These are phyloP conservation scores for Pogonocherus hispidulus DNA, from an alignment of 2,888 invertebrate genomes.

Conservation along the genomic window DNA sequence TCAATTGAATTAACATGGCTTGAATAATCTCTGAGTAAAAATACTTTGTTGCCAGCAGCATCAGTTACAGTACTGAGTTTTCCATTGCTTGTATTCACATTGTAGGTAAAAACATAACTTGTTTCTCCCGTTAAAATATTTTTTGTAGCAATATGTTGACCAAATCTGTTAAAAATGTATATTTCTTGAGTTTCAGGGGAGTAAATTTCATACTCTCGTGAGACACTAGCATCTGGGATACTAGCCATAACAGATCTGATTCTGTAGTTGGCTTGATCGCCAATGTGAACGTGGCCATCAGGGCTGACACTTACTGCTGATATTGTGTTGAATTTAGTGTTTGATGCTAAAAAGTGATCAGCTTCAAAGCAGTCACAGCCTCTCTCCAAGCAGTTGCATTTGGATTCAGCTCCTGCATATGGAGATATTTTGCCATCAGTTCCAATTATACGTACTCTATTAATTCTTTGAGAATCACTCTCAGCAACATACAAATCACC, in stretches of 20 bases:
- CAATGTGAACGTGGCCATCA: constrained; percentile 94
- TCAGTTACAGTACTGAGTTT: constrained; percentile 95
- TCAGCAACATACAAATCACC: constrained; percentile 96
- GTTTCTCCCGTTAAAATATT: constrained; percentile 96
- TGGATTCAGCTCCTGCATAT: constrained; percentile 95
- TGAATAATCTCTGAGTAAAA: constrained; percentile 85
- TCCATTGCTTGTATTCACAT: constrained; percentile 96
- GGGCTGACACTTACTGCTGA: constrained; percentile 94
- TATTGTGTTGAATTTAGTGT: constrained; percentile 94
- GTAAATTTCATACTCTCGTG: constrained; percentile 93
- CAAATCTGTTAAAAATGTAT: constrained; percentile 93
- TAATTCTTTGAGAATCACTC: constrained; percentile 94
- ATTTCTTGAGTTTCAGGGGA: constrained; percentile 96
- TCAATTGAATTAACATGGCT: constrained; percentile 94
- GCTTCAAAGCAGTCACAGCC: constrained; percentile 95
- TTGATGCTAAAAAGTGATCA: constrained; percentile 91
- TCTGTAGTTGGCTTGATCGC: constrained; percentile 93
- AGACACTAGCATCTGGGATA: constrained; percentile 87
- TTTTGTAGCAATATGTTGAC: constrained; percentile 93
- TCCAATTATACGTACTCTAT: constrained; percentile 90
- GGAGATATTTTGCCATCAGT: constrained; percentile 94
- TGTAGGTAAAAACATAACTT: constrained; percentile 94
- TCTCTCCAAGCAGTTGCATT: constrained; percentile 92
- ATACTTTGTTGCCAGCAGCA: constrained; percentile 91
- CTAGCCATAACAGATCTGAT: constrained; percentile 91